These are phyloP conservation scores for Tenrec ecaudatus DNA, from an alignment of 2,113 vertebrate species.

Conservation along the genomic window DNA sequence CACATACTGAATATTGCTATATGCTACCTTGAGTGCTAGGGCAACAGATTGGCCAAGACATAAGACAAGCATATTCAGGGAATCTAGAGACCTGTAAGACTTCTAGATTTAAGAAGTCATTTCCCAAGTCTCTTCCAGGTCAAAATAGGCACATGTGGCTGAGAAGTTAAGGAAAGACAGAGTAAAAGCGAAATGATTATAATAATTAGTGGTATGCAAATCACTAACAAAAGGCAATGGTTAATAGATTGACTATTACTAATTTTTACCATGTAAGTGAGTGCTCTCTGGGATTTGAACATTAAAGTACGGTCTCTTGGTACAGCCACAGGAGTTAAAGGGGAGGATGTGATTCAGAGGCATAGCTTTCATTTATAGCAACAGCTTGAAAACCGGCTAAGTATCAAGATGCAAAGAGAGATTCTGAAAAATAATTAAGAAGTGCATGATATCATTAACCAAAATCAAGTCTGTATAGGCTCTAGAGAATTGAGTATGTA, in stretches of 20 bases:
- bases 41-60: background rate
- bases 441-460: background rate
- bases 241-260: background rate
- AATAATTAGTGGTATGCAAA: background rate
- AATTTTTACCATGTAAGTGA: background rate
- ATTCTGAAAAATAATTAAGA: background rate
- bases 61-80: background rate
- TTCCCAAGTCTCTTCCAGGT: background rate
- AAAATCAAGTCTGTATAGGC: constrained; percentile 13
- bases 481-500: background rate
- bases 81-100: background rate
- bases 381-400: background rate
- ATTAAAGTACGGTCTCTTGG: constrained; percentile 5
- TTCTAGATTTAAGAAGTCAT: constrained; percentile 37
- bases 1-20: background rate
- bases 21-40: background rate
- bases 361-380: constrained; percentile 20
- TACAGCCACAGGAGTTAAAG: constrained; percentile 26
- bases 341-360: background rate
- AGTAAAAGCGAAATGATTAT: constrained; percentile 10
- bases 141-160: background rate
- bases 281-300: constrained; percentile 20
- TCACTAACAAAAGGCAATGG: background rate
- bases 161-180: background rate
- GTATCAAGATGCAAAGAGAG: constrained; percentile 3